Evolutionary conservation across 2,113 vertebrate species (phyloP).

Genomic region (Odocoileus virginianus): DNA sequence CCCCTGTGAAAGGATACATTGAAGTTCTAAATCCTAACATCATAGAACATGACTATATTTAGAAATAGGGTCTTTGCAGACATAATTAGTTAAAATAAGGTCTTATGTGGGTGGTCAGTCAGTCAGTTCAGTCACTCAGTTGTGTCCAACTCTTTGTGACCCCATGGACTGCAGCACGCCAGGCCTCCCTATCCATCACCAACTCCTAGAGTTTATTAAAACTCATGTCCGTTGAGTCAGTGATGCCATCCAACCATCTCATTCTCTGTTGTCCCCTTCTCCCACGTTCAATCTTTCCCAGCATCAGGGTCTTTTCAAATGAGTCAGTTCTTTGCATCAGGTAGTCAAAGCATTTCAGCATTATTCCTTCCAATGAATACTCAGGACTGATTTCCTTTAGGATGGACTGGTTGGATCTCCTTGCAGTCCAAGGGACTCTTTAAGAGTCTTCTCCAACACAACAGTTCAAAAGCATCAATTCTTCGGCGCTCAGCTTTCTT

Average conservation of each 20-base stretch:
- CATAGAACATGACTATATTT: neutral
- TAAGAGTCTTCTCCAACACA: neutral
- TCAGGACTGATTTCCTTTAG: neutral
- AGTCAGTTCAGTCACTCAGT: neutral
- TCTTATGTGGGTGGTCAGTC: neutral
- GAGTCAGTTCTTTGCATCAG: rapidly evolving
- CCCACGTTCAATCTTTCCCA: neutral
- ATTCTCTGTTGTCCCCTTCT: neutral
- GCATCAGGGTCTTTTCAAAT: neutral
- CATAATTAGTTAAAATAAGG: neutral
- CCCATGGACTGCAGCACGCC: neutral
- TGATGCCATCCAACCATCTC: neutral
- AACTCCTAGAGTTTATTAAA: neutral
- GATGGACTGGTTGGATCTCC: neutral
- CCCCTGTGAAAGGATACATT: neutral
- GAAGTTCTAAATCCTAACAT: neutral
- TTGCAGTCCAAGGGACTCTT: neutral
- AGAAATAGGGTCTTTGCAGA: neutral
- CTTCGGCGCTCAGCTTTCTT: neutral
- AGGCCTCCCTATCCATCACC: neutral
- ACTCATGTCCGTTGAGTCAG: neutral
- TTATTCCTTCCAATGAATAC: neutral
- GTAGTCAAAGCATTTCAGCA: neutral
- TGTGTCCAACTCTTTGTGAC: neutral
- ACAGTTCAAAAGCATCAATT: neutral